Evolutionary conservation across 30 jellyfish, hydroid and myxozoan species (phyloP).

Genomic region (Aurelia sp.): DNA sequence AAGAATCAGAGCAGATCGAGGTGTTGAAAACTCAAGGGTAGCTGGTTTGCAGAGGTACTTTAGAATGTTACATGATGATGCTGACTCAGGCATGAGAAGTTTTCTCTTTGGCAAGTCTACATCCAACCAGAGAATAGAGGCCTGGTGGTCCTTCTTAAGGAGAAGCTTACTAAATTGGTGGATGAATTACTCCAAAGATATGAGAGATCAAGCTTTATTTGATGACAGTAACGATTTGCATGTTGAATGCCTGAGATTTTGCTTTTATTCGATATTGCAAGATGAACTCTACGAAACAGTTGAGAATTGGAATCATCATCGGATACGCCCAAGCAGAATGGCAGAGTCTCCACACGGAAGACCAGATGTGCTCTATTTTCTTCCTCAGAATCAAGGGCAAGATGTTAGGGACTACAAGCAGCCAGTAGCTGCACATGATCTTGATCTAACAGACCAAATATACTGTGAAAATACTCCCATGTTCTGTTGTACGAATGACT

Average conservation of each 20-base stretch:
- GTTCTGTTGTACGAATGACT: too few relatives aligned
- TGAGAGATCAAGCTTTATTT: slow-evolving; percentile 19
- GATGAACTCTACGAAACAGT: slow-evolving; percentile 32
- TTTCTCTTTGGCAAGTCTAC: slow-evolving; percentile 36
- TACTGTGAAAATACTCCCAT: too few relatives aligned
- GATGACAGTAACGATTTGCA: slow-evolving; percentile 23
- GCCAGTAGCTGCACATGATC: too few relatives aligned
- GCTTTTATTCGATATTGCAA: slow-evolving; percentile 27
- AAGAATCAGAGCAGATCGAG: slow-evolving; percentile 39
- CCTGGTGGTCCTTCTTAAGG: slow-evolving; percentile 65
- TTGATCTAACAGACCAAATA: too few relatives aligned
- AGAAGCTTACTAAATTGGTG: slow-evolving; percentile 2
- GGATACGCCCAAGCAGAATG: too few relatives aligned
- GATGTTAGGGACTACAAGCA: too few relatives aligned
- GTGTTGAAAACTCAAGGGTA: slow-evolving; percentile 42
- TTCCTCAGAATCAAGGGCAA: too few relatives aligned
- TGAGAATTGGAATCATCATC: too few relatives aligned
- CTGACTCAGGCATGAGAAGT: not conserved
- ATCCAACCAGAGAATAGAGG: slow-evolving; percentile 54
- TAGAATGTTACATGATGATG: not conserved
- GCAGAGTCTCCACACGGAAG: too few relatives aligned
- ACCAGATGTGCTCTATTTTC: too few relatives aligned
- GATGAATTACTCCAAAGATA: slow-evolving; percentile 30
- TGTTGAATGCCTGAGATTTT: slow-evolving; percentile 15
- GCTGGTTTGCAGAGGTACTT: slow-evolving; percentile 15